These are phyloP conservation scores for Nibea coibor DNA, from an alignment of 2,113 vertebrate species.

Conservation along the genomic window DNA sequence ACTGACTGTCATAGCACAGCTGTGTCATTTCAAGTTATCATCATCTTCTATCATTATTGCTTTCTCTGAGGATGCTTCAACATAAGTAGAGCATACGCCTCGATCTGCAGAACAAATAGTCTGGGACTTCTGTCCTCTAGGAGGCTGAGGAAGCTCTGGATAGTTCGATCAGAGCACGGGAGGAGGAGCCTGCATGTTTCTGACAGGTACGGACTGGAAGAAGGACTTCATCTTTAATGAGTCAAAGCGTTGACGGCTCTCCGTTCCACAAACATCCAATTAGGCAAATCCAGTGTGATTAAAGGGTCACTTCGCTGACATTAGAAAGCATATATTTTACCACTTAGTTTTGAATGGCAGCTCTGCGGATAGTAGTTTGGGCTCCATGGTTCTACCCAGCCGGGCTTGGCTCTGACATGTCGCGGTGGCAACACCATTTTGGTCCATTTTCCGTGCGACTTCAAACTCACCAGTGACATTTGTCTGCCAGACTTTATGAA, in stretches of 20 bases:
- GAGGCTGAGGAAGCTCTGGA: slow-evolving; percentile 43
- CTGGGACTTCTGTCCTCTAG: slow-evolving; percentile 53
- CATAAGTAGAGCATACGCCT: slow-evolving; percentile 64
- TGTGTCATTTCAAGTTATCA: slow-evolving; percentile 81
- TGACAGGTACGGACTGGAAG: slow-evolving; percentile 12
- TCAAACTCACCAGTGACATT: too few relatives aligned
- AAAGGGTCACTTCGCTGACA: slow-evolving; percentile 32
- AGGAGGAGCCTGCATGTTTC: slow-evolving; percentile 17
- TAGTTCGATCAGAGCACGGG: slow-evolving; percentile 14
- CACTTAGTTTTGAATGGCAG: not conserved
- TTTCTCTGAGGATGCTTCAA: slow-evolving; percentile 75
- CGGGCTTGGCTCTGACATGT: too few relatives aligned
- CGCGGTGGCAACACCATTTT: too few relatives aligned
- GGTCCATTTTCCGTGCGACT: too few relatives aligned
- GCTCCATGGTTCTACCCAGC: not conserved
- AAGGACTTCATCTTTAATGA: slow-evolving; percentile 37
- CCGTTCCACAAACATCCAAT: slow-evolving; percentile 10
- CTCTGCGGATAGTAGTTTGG: not conserved
- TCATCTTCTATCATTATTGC: slow-evolving; percentile 81
- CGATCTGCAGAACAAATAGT: slow-evolving; percentile 64
- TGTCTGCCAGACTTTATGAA: too few relatives aligned
- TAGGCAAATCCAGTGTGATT: slow-evolving; percentile 17
- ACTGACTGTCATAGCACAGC: slow-evolving; percentile 70
- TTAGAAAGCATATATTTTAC: slow-evolving; percentile 3
- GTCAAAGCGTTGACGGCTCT: slow-evolving; percentile 19